Conservation (phyloP, 2,888 invertebrate species). For the Malthinus seriepunctatus region DNA sequence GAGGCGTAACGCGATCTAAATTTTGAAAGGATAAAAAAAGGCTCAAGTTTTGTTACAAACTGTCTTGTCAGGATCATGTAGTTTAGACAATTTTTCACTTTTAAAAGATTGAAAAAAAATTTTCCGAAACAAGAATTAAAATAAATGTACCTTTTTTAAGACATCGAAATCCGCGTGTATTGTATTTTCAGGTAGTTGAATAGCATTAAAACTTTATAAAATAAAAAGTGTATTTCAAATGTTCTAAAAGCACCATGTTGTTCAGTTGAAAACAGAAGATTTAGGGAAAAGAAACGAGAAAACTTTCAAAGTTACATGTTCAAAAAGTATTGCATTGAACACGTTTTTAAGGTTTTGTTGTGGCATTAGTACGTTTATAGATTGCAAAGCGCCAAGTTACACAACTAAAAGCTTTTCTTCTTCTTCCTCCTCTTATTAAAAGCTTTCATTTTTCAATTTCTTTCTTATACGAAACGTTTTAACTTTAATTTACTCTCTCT, state of each 20-base stretch:
- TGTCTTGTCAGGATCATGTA: no score
- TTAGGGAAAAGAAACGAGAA: constrained; percentile 2
- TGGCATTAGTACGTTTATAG: constrained; percentile 5
- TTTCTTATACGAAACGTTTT: neutral
- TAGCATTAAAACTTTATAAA: neutral
- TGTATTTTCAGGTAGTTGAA: neutral
- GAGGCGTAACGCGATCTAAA: no score
- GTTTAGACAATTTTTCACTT: no score
- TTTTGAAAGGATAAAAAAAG: no score
- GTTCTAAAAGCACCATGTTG: neutral
- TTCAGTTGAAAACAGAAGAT: constrained; percentile 1
- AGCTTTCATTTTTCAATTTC: neutral
- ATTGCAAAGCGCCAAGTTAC: neutral
- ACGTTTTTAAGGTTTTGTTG: constrained; percentile 7
- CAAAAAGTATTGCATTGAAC: constrained; percentile 8
- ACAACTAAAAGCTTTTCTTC: constrained; percentile 3
- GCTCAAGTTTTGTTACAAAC: no score
- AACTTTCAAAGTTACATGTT: constrained; percentile 3
- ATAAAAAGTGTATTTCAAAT: constrained; percentile 3
- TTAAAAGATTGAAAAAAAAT: no score
- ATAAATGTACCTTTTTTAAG: no score
- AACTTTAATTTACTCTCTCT: no score
- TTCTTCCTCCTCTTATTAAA: neutral
- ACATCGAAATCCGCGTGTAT: no score
- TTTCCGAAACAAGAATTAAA: no score